Percentiles rank a stretch among this genome's conserved stretches.
phyloP scores from a whole-genome alignment of 2,113 vertebrate genomes.

The Syrrhaptes paradoxus region DNA sequence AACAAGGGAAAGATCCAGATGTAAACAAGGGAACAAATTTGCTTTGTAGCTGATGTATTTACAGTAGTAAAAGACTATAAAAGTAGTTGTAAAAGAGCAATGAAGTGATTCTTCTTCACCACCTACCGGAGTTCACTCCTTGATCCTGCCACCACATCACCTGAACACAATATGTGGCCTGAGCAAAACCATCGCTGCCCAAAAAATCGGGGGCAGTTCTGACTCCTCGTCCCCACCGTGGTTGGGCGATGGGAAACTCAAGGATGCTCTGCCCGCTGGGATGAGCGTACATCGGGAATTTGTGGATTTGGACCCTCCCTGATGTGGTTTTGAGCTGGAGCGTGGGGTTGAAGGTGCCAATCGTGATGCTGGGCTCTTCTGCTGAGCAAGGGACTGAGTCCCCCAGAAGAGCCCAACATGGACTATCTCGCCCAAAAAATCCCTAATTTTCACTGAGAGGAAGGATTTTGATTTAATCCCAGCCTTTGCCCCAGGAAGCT shows the following conservation, averaged over 20 bases:
- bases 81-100: too few relatives aligned
- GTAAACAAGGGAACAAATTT: too few relatives aligned
- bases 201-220: not conserved
- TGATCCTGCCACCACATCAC: not conserved
- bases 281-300: not conserved
- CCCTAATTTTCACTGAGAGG: not conserved
- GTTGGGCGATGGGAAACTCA: not conserved
- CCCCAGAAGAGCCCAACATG: not conserved
- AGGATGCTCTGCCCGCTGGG: accelerated
- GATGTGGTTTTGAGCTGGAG: not conserved
- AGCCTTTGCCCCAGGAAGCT: not conserved
- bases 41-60: too few relatives aligned
- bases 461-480: not conserved
- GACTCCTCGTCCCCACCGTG: not conserved
- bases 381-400: not conserved
- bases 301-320: not conserved
- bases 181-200: not conserved
- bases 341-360: accelerated
- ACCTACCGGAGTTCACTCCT: too few relatives aligned
- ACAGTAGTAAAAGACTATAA: too few relatives aligned
- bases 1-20: too few relatives aligned
- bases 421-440: not conserved
- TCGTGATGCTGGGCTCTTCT: accelerated
- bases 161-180: not conserved
- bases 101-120: too few relatives aligned